phyloP scores from a whole-genome alignment of 2,797 vertebrate genomes.

The Delichon dasypus region DNA sequence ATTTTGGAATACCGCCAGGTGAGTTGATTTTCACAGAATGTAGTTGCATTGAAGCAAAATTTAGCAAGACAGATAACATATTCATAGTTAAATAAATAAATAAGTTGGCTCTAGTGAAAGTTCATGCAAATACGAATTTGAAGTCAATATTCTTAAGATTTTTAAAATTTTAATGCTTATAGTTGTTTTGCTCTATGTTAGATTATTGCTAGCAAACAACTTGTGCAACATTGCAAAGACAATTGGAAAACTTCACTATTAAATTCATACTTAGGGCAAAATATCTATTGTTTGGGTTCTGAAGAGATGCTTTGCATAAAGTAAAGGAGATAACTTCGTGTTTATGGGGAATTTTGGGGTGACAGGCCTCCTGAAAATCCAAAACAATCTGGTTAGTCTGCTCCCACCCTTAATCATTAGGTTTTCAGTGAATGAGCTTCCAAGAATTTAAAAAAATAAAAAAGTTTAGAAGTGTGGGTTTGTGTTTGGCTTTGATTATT shows the following conservation, averaged over 20 bases:
- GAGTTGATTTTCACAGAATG: neutral
- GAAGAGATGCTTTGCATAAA: neutral
- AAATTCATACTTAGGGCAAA: neutral
- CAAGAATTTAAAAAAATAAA: neutral
- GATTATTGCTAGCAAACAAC: neutral
- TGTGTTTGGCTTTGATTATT: neutral
- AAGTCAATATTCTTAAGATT: neutral
- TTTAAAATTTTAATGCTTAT: neutral
- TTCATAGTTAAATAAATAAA: neutral
- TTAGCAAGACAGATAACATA: neutral
- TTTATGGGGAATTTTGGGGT: neutral
- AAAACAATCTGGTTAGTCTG: accelerated
- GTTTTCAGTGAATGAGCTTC: neutral
- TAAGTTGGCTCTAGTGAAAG: neutral
- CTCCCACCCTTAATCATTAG: neutral
- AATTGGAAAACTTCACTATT: neutral
- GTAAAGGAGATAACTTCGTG: neutral
- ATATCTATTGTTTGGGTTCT: neutral
- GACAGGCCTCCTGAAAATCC: neutral
- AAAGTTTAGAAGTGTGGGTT: neutral
- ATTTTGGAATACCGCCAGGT: slow-evolving; percentile 92
- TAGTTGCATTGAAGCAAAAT: neutral
- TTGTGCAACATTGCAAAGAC: neutral
- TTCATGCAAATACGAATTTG: neutral
- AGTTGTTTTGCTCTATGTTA: neutral